Evolutionary conservation across 2,888 invertebrate species (phyloP).

Genomic region (Caenorhabditis plicata): DNA sequence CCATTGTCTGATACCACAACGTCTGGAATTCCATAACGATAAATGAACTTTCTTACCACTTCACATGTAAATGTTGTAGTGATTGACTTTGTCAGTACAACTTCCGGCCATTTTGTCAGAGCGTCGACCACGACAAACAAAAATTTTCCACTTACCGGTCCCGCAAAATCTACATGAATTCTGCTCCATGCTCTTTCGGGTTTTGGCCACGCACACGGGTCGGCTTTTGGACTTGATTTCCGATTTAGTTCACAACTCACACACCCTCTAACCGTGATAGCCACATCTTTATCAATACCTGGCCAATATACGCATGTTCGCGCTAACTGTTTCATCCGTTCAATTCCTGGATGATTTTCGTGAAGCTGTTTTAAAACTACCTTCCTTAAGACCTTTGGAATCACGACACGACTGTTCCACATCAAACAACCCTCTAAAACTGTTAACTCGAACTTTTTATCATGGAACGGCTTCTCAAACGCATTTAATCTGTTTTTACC

Average conservation of each 20-base stretch:
- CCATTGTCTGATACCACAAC: constrained; percentile 42
- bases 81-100: constrained; percentile 4
- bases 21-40: constrained; percentile 25
- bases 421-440: constrained; percentile 48
- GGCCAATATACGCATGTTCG: constrained; percentile 56
- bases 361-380: constrained; percentile 50
- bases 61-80: constrained; percentile 11
- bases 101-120: constrained; percentile 68
- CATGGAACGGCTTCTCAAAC: background rate
- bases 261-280: constrained; percentile 32
- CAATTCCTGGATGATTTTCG: constrained; percentile 51
- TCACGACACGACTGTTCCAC: constrained; percentile 44
- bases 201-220: constrained; percentile 26
- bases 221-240: constrained; percentile 7
- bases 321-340: constrained; percentile 50
- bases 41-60: constrained; percentile 18
- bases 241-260: constrained; percentile 28
- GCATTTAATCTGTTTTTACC: background rate
- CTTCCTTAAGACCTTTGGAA: constrained; percentile 40
- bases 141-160: constrained; percentile 41
- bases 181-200: constrained; percentile 60
- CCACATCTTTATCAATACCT: constrained; percentile 28
- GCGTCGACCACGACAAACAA: constrained; percentile 66
- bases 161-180: constrained; percentile 67
- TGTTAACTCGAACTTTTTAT: constrained; percentile 17